Percentiles rank a stretch among this genome's conserved stretches.
phyloP scores from a whole-genome alignment of 2,888 invertebrate species.

The Neoaliturus tenellus region DNA sequence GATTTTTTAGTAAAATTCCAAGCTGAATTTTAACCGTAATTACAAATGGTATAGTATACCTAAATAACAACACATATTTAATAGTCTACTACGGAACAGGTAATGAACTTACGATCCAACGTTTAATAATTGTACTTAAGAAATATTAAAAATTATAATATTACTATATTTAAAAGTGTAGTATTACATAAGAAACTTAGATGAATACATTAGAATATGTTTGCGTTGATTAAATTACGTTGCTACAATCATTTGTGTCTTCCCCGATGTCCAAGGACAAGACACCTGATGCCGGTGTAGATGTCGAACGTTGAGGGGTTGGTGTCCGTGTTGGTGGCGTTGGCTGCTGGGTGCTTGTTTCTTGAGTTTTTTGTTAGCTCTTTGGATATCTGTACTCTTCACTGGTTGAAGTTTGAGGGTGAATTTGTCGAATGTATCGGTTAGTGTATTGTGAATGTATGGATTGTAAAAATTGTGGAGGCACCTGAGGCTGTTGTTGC shows the following conservation, averaged over 20 bases:
- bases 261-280: conserved; percentile 39
- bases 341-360: conserved; percentile 33
- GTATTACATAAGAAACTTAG: background rate
- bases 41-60: background rate
- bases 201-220: background rate
- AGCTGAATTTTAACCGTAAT: background rate
- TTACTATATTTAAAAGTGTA: background rate
- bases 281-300: conserved; percentile 24
- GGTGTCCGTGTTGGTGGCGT: conserved; percentile 40
- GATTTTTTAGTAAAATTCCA: background rate
- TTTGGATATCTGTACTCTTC: background rate
- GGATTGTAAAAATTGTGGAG: conserved; percentile 41
- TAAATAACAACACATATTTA: background rate
- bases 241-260: conserved; percentile 23
- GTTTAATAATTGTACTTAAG: background rate
- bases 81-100: background rate
- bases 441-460: background rate
- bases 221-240: background rate
- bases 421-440: conserved; percentile 50
- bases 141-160: background rate
- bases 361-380: conserved; percentile 36
- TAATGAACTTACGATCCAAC: background rate
- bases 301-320: conserved; percentile 28
- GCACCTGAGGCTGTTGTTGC: conserved; percentile 39
- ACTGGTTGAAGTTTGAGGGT: conserved; percentile 41